Conservation (phyloP, 2,113 vertebrate genomes). For the Hypanus sabinus region DNA sequence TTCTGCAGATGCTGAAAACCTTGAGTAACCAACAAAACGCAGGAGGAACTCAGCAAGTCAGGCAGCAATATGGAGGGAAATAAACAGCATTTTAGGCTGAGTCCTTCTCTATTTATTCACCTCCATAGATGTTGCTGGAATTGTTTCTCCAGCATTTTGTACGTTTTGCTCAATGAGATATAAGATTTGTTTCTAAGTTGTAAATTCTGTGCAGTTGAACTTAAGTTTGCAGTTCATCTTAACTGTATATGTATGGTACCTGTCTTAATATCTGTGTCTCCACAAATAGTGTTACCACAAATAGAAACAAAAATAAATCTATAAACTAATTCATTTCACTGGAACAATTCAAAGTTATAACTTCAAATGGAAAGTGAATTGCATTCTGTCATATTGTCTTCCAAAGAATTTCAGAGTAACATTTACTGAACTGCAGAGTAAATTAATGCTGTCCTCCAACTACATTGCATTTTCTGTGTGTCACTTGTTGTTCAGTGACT, state of each 20-base stretch:
- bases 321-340: neutral
- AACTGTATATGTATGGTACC: neutral
- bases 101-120: no score
- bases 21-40: no score
- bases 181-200: neutral
- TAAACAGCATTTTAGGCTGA: no score
- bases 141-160: no score
- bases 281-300: neutral
- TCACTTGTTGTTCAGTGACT: neutral
- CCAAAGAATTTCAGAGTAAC: neutral
- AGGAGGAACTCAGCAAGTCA: no score
- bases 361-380: neutral
- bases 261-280: neutral
- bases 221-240: neutral
- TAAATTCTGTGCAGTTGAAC: neutral
- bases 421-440: neutral
- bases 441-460: neutral
- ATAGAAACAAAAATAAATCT: no score
- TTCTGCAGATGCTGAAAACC: no score
- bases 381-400: neutral
- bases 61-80: no score
- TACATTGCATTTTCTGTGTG: neutral
- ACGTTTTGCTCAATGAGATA: no score
- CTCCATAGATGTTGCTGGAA: no score
- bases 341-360: neutral